Percentiles rank a stretch among this genome's conserved stretches.
Evolutionary conservation across 2,888 invertebrate species (phyloP).

Genomic region (Chelonus formosanus): DNA sequence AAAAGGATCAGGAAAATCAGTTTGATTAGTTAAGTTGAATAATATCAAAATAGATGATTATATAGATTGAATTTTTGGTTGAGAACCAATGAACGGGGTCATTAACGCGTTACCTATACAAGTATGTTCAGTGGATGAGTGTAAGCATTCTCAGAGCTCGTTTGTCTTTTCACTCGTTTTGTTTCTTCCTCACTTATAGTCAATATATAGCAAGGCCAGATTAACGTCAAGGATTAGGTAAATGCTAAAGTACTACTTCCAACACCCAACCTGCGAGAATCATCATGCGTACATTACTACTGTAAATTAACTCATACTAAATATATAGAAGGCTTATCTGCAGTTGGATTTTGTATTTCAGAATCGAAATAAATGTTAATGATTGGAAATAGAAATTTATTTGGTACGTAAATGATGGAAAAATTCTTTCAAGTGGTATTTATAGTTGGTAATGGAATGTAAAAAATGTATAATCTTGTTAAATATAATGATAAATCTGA

Average conservation of each 20-base stretch:
- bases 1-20: too few relatives aligned
- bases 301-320: background rate
- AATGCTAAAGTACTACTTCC: conserved; percentile 26
- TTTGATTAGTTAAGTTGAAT: background rate
- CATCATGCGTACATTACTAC: background rate
- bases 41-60: background rate
- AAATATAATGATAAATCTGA: too few relatives aligned
- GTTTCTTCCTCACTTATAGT: background rate
- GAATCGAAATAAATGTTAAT: too few relatives aligned
- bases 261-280: background rate
- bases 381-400: too few relatives aligned
- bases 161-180: conserved; percentile 19
- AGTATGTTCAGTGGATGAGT: conserved; percentile 25
- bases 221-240: conserved; percentile 27
- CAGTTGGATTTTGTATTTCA: too few relatives aligned
- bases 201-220: conserved; percentile 21
- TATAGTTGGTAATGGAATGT: too few relatives aligned
- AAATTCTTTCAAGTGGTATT: too few relatives aligned
- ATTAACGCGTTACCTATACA: conserved; percentile 38
- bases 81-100: conserved; percentile 37
- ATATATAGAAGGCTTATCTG: too few relatives aligned
- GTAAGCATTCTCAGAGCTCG: conserved; percentile 35
- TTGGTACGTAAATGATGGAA: too few relatives aligned
- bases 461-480: too few relatives aligned
- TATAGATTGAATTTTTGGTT: conserved; percentile 8